Conservation (phyloP, 1,140 invertebrate species). For the Drosophila hydei region DNA sequence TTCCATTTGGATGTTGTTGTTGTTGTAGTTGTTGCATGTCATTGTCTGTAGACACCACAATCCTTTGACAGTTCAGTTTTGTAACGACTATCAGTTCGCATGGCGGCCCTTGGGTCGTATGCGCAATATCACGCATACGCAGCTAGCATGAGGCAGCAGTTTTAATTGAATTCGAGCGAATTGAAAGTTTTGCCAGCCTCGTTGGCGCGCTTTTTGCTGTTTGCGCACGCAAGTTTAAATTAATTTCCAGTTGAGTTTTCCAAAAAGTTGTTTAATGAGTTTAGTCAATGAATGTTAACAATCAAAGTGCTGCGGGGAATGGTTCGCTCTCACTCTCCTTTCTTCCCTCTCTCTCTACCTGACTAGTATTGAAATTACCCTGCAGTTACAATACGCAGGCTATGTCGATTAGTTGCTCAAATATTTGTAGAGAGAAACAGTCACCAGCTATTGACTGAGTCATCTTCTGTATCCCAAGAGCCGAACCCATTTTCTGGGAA, state of each 20-base stretch:
- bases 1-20: constrained; percentile 10
- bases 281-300: constrained; percentile 67
- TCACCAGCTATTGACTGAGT: neutral
- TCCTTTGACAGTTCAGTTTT: constrained; percentile 56
- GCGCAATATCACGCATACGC: constrained; percentile 75
- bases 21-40: constrained; percentile 37
- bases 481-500: constrained; percentile 35
- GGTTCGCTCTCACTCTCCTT: neutral
- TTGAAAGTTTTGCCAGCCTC: constrained; percentile 53
- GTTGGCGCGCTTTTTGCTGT: constrained; percentile 28
- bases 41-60: constrained; percentile 43
- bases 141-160: constrained; percentile 57
- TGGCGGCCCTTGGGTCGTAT: constrained; percentile 60
- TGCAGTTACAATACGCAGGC: neutral
- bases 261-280: constrained; percentile 72
- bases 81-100: constrained; percentile 33
- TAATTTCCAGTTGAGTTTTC: constrained; percentile 65
- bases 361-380: neutral
- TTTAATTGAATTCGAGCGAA: constrained; percentile 73
- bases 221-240: constrained; percentile 61
- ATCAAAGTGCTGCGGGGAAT: constrained; percentile 36
- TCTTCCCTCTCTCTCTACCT: neutral
- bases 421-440: neutral
- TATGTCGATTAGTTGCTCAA: constrained; percentile 9
- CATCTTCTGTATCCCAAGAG: neutral